Base-by-base conservation (phyloP, 2,113 vertebrate species). In the Aix galericulata region DNA sequence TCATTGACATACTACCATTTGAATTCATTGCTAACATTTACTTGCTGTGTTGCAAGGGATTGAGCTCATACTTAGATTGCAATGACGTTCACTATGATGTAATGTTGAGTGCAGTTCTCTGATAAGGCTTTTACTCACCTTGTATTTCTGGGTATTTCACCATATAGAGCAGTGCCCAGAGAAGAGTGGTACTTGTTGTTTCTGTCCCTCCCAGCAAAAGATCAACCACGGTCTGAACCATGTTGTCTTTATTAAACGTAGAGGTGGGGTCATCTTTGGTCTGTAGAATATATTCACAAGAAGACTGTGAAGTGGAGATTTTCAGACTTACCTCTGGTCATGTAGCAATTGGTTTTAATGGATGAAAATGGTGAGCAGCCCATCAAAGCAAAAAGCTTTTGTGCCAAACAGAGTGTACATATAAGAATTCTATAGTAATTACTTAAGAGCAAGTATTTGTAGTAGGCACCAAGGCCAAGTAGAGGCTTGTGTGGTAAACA, bases 191-290 rank as follows among this genome's bases (percentile, higher is more conserved):
- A 4, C 97, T 89, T 3, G 94, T 98, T 52, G 97, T 98, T 89
- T 98, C 97, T 2, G 97, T 97, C 78, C 98, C 98, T 86, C 97
- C 98, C 48, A 98, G 75, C 96, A 98, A 96, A 48, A 98, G 97
- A 68, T 98, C 97, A 4, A 88, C 85, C 38, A 97, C 88, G 9
- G 95, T 97, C 76, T 98, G 95, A 67, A 97, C 46, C 97, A 98
- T 87, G 15, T 98, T 98, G 17, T 98, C 97, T 52, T 97, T 96
- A 20, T 82, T 96, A 91, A 98, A 98, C 0, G 97, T 97, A 6
- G 98, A 97, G 34, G 93, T 62, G 9, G 97, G 85, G 17, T 97
- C 77, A 0, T 95, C 92, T 85, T 71, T 81, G 52, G 93, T 96
- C 98, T 98, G 97, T 74, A n/a, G 40, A 46, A 13, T 14, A 82